phyloP scores from a whole-genome alignment of 2,888 invertebrate genomes.

The Charanyca ferruginea region DNA sequence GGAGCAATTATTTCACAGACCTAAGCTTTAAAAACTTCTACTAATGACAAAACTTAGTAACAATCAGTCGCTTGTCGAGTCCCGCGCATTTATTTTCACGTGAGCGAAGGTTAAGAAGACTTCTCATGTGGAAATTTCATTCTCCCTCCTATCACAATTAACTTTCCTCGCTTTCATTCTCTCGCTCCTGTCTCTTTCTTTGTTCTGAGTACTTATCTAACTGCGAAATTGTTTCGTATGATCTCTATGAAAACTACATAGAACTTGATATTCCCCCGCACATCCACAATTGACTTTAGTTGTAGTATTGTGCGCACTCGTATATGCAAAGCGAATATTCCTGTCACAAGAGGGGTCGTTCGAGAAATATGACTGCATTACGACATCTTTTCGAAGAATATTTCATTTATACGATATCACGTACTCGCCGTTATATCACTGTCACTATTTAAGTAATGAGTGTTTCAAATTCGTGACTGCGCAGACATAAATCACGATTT shows the following conservation, averaged over 20 bases:
- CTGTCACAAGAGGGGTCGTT: slow-evolving; percentile 4
- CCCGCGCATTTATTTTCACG: slow-evolving; percentile 41
- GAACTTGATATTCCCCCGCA: not conserved
- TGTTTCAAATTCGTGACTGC: slow-evolving; percentile 36
- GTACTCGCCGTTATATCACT: slow-evolving; percentile 41
- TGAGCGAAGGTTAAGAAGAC: slow-evolving; percentile 31
- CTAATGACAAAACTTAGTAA: slow-evolving; percentile 49
- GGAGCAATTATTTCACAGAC: slow-evolving; percentile 23
- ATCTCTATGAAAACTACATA: too few relatives aligned
- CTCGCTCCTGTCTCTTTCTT: slow-evolving; percentile 22
- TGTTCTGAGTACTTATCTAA: not conserved
- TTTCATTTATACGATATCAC: slow-evolving; percentile 38
- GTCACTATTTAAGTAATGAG: slow-evolving; percentile 27
- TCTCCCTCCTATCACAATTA: slow-evolving; percentile 22
- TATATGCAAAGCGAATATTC: slow-evolving; percentile 2
- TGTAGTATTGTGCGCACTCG: not conserved
- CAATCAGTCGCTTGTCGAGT: slow-evolving; percentile 9
- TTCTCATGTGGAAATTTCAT: slow-evolving; percentile 45
- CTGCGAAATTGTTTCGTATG: not conserved
- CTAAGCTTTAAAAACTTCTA: slow-evolving; percentile 28
- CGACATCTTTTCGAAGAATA: slow-evolving; percentile 32
- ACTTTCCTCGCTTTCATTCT: slow-evolving; percentile 26
- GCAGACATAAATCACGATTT: slow-evolving; percentile 38
- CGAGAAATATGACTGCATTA: slow-evolving; percentile 25
- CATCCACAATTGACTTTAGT: not conserved